Evolutionary conservation across 2,888 invertebrate species (phyloP).

Genomic region (Rapana venosa): DNA sequence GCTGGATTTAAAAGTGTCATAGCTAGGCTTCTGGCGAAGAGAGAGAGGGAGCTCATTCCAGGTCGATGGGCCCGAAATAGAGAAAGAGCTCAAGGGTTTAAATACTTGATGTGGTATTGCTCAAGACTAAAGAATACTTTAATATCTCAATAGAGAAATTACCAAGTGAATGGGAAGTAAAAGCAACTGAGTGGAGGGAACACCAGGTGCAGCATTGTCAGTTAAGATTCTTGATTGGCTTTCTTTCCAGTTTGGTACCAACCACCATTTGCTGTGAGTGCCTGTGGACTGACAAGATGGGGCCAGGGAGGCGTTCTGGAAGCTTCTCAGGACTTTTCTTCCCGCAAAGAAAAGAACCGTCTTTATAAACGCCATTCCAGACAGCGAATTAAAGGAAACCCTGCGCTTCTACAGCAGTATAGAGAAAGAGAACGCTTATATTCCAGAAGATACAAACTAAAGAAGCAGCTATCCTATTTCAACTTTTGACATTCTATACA

Average conservation of each 20-base stretch:
- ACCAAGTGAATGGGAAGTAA: no score
- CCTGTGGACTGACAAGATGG: not conserved
- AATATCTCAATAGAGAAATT: no score
- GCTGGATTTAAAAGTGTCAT: no score
- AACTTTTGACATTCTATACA: not conserved
- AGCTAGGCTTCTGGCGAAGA: no score
- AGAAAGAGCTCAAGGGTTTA: no score
- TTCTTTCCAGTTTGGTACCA: conserved; percentile 8
- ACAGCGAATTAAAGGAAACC: conserved; percentile 24
- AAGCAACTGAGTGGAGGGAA: no score
- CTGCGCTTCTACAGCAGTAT: conserved; percentile 26
- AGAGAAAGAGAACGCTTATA: conserved; percentile 10
- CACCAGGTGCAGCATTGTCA: not conserved
- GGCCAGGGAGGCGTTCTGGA: not conserved
- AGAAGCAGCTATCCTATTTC: not conserved
- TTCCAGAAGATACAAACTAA: not conserved
- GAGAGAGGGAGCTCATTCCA: no score
- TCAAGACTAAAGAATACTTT: no score
- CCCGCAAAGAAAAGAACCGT: not conserved
- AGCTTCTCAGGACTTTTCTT: not conserved
- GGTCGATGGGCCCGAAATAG: no score
- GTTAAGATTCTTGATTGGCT: not conserved
- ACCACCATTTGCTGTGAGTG: not conserved
- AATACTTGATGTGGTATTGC: no score
- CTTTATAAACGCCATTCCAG: not conserved